These are phyloP conservation scores for Eolophus roseicapilla DNA, from an alignment of 2,113 vertebrate species.

Conservation along the genomic window DNA sequence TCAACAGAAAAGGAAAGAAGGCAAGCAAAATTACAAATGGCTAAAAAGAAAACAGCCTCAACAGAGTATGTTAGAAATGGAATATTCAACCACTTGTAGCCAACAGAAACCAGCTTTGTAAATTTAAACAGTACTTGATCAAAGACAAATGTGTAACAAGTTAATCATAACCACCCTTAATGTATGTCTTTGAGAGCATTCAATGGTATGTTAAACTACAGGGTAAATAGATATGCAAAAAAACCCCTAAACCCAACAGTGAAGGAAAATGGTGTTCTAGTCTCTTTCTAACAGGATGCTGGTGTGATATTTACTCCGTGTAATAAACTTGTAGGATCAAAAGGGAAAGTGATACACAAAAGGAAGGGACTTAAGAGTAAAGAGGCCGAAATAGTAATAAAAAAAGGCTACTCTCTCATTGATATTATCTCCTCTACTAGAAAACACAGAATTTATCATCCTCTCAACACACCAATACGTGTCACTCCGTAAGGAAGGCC, in stretches of 20 bases:
- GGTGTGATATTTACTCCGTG: neutral
- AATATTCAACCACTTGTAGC: neutral
- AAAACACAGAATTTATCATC: neutral
- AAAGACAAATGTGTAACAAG: neutral
- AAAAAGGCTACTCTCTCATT: neutral
- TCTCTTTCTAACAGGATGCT: neutral
- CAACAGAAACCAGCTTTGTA: neutral
- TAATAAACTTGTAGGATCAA: neutral
- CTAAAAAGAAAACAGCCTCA: neutral
- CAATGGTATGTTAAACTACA: neutral
- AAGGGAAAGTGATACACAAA: neutral
- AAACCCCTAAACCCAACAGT: neutral
- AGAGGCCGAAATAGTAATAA: neutral
- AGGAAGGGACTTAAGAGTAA: neutral
- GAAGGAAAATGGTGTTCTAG: neutral
- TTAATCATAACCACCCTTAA: neutral
- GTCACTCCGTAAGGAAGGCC: neutral
- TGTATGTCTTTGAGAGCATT: neutral
- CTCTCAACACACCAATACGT: neutral
- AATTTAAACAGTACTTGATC: neutral
- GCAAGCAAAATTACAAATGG: neutral
- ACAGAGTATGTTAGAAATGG: neutral
- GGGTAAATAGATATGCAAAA: neutral
- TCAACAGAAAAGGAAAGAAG: neutral
- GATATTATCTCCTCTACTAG: neutral